Conservation (phyloP, 2,888 invertebrate species). For the Agrochola litura region DNA sequence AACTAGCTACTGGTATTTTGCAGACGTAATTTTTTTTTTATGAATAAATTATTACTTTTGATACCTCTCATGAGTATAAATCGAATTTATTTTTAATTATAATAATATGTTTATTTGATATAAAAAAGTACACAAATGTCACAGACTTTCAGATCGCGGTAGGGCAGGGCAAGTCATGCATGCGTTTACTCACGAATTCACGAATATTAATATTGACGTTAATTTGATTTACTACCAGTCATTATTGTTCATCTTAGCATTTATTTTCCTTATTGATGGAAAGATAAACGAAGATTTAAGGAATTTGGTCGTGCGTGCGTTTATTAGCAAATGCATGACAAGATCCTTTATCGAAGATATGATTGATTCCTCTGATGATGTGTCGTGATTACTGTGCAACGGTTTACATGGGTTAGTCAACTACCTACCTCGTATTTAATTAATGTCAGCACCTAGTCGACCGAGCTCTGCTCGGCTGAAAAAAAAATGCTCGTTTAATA, state of each 20-base stretch:
- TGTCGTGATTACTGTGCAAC: slow-evolving; percentile 6
- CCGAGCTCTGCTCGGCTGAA: too few species aligned
- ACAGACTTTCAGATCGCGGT: not conserved
- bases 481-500: too few species aligned
- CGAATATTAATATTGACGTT: slow-evolving; percentile 32
- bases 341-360: not conserved
- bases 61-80: too few species aligned
- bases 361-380: not conserved
- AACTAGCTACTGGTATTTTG: slow-evolving; percentile 1
- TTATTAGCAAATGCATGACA: not conserved
- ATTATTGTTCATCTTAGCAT: not conserved
- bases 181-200: slow-evolving; percentile 22
- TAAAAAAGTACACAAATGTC: too few species aligned
- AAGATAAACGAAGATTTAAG: slow-evolving; percentile 3
- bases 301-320: slow-evolving; percentile 13
- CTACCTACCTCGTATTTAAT: not conserved
- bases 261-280: slow-evolving; percentile 18
- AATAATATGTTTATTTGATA: too few species aligned
- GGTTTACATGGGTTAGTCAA: not conserved
- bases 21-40: too few species aligned
- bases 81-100: too few species aligned
- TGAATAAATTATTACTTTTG: too few species aligned
- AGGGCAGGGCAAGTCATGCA: slow-evolving; percentile 27
- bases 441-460: not conserved
- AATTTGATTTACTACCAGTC: slow-evolving; percentile 23